A percentile compares a stretch with the other conserved stretches of the same genome.
phyloP scores from a whole-genome alignment of 1,140 invertebrate species.

The Bombus haemorrhoidalis region DNA sequence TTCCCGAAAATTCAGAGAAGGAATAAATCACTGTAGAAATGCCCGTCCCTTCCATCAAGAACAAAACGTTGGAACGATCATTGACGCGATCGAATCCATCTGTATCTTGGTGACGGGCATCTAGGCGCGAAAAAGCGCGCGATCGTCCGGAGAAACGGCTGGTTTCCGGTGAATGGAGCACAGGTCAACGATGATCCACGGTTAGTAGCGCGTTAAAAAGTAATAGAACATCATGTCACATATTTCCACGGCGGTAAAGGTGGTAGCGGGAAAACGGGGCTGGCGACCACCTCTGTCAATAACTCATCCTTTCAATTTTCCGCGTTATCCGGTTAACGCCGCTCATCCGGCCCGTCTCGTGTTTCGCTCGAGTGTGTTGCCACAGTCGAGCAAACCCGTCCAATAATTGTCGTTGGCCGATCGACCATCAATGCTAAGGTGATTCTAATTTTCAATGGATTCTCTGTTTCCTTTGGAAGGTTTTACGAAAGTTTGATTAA shows the following conservation, averaged over 20 bases:
- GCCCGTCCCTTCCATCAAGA: neutral
- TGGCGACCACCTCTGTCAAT: conserved; percentile 13
- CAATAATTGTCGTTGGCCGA: conserved; percentile 21
- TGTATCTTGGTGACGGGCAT: neutral
- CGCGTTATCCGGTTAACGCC: conserved; percentile 43
- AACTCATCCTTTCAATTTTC: conserved; percentile 43
- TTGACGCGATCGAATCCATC: neutral
- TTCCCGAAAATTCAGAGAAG: neutral
- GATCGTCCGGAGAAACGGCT: neutral
- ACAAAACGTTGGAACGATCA: neutral
- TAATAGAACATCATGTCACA: conserved; percentile 12
- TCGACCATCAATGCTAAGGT: neutral
- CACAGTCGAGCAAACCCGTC: conserved; percentile 24
- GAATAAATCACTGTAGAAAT: neutral
- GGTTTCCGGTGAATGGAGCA: neutral
- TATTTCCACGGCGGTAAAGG: neutral
- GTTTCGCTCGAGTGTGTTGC: conserved; percentile 15
- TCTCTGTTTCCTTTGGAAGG: too few species aligned
- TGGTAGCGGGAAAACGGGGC: neutral
- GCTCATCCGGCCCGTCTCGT: conserved; percentile 19
- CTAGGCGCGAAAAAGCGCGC: neutral
- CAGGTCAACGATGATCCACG: conserved; percentile 20
- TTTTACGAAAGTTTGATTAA: too few species aligned
- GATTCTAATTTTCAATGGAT: neutral
- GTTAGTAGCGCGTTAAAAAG: conserved; percentile 19